A percentile compares a stretch with the other conserved stretches of the same genome.
Conservation (phyloP, 2,113 vertebrate genomes). For the Stictonetta naevosa region DNA sequence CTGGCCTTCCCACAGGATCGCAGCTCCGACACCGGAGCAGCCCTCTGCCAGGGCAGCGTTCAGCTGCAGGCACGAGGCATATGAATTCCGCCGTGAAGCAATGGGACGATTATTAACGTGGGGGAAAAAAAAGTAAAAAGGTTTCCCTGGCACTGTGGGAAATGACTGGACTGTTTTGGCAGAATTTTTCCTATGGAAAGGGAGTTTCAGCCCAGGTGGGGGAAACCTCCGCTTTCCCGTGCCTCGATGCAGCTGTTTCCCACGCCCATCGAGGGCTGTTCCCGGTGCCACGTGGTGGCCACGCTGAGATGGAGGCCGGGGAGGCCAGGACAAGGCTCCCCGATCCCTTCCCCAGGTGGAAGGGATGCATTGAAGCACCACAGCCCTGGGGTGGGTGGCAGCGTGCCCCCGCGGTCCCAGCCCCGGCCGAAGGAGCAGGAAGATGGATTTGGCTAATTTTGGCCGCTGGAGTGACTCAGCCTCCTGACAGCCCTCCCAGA, state of each 20-base stretch:
- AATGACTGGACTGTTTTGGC: background rate
- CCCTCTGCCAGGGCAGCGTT: background rate
- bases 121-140: no score
- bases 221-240: background rate
- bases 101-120: accelerated
- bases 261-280: background rate
- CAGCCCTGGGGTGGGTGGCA: no score
- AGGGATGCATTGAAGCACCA: no score
- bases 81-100: background rate
- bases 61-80: background rate
- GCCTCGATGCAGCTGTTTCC: background rate
- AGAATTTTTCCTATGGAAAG: background rate
- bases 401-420: background rate
- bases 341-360: background rate
- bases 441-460: background rate
- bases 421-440: background rate
- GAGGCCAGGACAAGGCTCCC: background rate
- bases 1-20: background rate
- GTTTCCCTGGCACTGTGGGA: background rate
- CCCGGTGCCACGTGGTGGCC: accelerated
- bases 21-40: background rate
- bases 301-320: accelerated
- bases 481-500: background rate
- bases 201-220: background rate
- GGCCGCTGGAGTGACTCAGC: background rate